Evolutionary conservation across 2,888 invertebrate genomes (phyloP), one percentile per base, ranked within the genome.

Genomic region (Coleophora flavipennella): DNA sequence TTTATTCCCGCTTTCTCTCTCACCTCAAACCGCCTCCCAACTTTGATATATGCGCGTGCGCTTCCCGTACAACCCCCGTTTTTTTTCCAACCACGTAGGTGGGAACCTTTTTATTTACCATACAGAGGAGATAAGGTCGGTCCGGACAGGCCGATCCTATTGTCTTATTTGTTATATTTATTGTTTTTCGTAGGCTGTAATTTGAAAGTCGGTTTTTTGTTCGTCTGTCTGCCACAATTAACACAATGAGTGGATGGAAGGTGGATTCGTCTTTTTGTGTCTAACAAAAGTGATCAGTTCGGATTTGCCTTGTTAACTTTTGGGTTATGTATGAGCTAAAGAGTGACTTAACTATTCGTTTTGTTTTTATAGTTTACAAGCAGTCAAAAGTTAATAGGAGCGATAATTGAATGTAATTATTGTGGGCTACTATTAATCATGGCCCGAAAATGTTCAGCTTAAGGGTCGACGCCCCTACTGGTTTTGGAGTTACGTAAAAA

Each of bases 41-140:
- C 36, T 36, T 36, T 28, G 38, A 31, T 38, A 12, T 33, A 33
- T 66, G 64, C 68, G 61, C 61, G 51, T 57, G 57, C 61, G 60
- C 59, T 52, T 48, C 51, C 48, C 51, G 48, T 44, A 54, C 58
- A 48, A 51, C 54, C 62, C 58, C 45, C 43, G 46, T 51, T 64
- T 62, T 64, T 63, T 62, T 52, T 57, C 41, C 41, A 49, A 42
- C 55, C 44, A 57, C 61, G 65, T 68, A 66, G 69, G 66, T 63
- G 67, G 68, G 59, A 58, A 62, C 62, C 59, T 65, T 71, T 69
- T 73, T 73, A 64, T 72, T 63, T 64, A 57, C 62, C 55, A 60
- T 57, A 45, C 57, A 66, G 47, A 41, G 44, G 39, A 61, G 62
- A 63, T 64, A 62, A 63, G 53, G n/a, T 10, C n/a, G 29, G 47